Conservation (phyloP, 2,888 invertebrate genomes). For the Andricus quercusramuli region DNA sequence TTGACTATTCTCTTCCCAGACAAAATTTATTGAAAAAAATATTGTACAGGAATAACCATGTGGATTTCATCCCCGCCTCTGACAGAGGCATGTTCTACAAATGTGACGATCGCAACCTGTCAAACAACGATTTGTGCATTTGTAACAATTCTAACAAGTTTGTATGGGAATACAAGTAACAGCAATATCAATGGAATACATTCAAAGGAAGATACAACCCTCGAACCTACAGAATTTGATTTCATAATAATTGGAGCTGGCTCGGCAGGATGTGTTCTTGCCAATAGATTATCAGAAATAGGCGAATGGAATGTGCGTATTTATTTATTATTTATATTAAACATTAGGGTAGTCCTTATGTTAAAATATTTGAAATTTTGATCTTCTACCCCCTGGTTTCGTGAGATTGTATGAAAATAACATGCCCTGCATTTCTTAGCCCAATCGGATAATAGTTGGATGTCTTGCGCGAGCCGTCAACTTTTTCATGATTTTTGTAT, state of each 20-base stretch:
- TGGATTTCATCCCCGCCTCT: background rate
- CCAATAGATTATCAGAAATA: slow-evolving; percentile 76
- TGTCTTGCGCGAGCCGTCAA: too few species aligned
- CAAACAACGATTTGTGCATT: background rate
- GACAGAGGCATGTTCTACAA: background rate
- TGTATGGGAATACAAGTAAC: background rate
- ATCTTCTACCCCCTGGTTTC: too few species aligned
- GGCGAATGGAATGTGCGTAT: slow-evolving; percentile 54
- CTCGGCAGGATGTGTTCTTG: slow-evolving; percentile 80
- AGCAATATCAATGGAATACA: background rate
- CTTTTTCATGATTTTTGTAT: too few species aligned
- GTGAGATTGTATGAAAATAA: too few species aligned
- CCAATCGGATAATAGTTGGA: too few species aligned
- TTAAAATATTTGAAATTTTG: too few species aligned
- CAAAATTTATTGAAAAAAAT: background rate
- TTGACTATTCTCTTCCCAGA: too few species aligned
- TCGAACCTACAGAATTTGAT: slow-evolving; percentile 69
- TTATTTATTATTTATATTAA: background rate
- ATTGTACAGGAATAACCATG: background rate
- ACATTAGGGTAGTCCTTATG: too few species aligned
- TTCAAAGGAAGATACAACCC: background rate
- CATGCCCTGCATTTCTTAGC: too few species aligned
- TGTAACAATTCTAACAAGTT: background rate
- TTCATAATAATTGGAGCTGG: slow-evolving; percentile 80
- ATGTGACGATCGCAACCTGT: background rate